Evolutionary conservation across 1,140 invertebrate genomes (phyloP).

Genomic region (Rhagoletis zephyria): DNA sequence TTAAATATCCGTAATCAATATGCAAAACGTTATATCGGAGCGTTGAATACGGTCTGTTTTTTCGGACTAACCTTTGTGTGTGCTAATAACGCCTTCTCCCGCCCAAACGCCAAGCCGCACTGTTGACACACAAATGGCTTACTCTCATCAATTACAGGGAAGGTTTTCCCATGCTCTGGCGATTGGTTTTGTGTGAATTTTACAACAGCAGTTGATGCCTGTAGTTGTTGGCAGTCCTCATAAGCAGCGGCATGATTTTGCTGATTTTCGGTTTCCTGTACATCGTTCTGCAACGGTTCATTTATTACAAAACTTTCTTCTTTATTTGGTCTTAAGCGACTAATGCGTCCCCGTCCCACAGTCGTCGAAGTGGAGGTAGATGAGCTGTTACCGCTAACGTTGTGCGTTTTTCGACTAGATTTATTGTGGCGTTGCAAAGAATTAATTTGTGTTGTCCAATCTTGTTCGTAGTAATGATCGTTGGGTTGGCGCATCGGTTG

Average conservation of each 20-base stretch:
- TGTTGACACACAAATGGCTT: conserved; percentile 86
- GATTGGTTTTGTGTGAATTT: conserved; percentile 59
- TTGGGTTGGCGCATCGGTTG: conserved; percentile 59
- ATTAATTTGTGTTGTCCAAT: conserved; percentile 60
- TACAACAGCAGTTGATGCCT: conserved; percentile 51
- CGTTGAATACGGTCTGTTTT: conserved; percentile 48
- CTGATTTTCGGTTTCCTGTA: not conserved
- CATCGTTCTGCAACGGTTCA: conserved; percentile 39
- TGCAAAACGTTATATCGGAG: conserved; percentile 13
- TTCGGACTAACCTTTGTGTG: conserved; percentile 76
- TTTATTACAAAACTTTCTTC: conserved; percentile 60
- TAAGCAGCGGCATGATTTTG: not conserved
- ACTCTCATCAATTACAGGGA: conserved; percentile 80
- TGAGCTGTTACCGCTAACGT: conserved; percentile 54
- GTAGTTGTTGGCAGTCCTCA: conserved; percentile 57
- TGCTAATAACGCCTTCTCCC: conserved; percentile 85
- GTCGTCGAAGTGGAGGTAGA: conserved; percentile 58
- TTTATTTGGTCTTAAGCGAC: conserved; percentile 66
- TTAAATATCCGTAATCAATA: no score
- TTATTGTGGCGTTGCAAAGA: conserved; percentile 56
- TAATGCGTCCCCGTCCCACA: conserved; percentile 64
- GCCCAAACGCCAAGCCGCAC: conserved; percentile 84
- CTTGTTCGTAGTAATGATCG: conserved; percentile 70
- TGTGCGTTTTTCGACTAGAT: conserved; percentile 55
- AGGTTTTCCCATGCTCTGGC: conserved; percentile 53